These are phyloP conservation scores for Brachypterus glaber DNA, from an alignment of 2,888 invertebrate genomes.

Conservation along the genomic window DNA sequence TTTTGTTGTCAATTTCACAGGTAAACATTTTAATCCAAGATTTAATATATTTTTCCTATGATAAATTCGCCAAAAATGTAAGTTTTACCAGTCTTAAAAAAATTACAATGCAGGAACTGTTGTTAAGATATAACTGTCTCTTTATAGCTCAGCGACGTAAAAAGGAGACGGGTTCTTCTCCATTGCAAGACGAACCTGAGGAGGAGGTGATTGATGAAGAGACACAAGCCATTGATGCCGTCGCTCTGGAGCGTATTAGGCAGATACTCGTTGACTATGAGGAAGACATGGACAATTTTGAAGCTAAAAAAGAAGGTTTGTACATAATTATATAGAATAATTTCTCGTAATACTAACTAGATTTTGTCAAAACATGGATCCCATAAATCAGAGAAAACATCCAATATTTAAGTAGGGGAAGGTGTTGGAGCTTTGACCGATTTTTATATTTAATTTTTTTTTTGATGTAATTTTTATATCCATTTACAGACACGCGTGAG, in stretches of 20 bases:
- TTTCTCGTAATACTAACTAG: too few relatives aligned
- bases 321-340: too few relatives aligned
- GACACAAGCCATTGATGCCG: slow-evolving; percentile 63
- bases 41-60: too few relatives aligned
- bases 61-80: slow-evolving; percentile 12
- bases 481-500: too few relatives aligned
- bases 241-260: slow-evolving; percentile 66
- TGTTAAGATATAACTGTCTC: neutral
- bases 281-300: slow-evolving; percentile 63
- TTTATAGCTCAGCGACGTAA: slow-evolving; percentile 49
- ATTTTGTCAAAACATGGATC: too few relatives aligned
- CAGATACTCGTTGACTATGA: slow-evolving; percentile 77
- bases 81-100: slow-evolving; percentile 8
- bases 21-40: too few relatives aligned
- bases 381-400: too few relatives aligned
- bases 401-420: too few relatives aligned
- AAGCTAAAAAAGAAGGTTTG: slow-evolving; percentile 55
- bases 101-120: neutral
- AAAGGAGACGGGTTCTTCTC: slow-evolving; percentile 51
- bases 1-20: slow-evolving; percentile 14
- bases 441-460: too few relatives aligned
- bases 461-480: too few relatives aligned
- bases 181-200: slow-evolving; percentile 48
- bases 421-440: too few relatives aligned
- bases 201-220: slow-evolving; percentile 63